These are phyloP conservation scores for Herpailurus yagouaroundi DNA, from an alignment of 2,113 vertebrate species.

Conservation along the genomic window DNA sequence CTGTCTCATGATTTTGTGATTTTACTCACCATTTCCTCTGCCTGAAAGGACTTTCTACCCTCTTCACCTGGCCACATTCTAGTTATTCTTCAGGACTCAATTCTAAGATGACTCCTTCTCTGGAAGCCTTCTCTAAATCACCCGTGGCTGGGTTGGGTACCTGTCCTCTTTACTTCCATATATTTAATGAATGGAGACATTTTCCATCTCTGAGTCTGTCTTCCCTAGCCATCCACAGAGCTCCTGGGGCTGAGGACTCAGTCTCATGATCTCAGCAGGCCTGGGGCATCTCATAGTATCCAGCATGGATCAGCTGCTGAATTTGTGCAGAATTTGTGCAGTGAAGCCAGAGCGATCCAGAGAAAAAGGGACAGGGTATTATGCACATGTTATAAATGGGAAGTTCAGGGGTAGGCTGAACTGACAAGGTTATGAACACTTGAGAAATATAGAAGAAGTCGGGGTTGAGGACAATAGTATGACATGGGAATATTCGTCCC, in stretches of 20 bases:
- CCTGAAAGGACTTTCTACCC: background rate
- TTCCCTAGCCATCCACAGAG: background rate
- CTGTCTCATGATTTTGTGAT: background rate
- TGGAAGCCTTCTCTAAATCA: background rate
- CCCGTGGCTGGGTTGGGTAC: background rate
- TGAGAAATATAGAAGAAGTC: background rate
- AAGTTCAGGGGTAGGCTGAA: background rate
- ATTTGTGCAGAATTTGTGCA: background rate
- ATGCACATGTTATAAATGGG: background rate
- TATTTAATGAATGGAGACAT: background rate
- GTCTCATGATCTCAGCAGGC: background rate
- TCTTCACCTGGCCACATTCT: background rate
- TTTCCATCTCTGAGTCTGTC: background rate
- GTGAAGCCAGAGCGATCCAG: background rate
- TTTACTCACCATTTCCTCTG: background rate
- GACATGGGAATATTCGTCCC: background rate
- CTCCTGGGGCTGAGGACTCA: background rate
- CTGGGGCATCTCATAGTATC: background rate
- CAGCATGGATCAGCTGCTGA: background rate
- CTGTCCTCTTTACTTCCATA: background rate
- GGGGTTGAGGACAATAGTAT: background rate
- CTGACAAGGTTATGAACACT: background rate
- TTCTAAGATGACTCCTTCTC: background rate
- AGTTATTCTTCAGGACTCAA: background rate
- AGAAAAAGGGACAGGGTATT: background rate